These are phyloP conservation scores for Hartigia nigra DNA, from an alignment of 2,888 invertebrate species.

Conservation along the genomic window DNA sequence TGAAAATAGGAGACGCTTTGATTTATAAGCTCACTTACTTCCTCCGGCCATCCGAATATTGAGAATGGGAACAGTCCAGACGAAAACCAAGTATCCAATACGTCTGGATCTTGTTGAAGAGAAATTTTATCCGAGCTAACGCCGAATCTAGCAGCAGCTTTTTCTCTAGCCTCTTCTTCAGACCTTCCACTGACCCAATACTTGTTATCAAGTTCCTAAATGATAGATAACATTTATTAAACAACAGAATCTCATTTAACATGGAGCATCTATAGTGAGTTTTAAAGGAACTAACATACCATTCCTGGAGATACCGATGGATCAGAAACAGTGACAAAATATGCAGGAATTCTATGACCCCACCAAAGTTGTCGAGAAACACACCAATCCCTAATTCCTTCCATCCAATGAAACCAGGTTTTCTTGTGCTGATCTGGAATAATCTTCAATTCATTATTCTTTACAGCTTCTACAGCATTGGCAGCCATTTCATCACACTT, in stretches of 20 bases:
- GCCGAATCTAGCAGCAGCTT: slow-evolving; percentile 80
- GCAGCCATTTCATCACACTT: slow-evolving; percentile 91
- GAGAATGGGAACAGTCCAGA: slow-evolving; percentile 97
- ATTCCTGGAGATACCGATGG: slow-evolving; percentile 47
- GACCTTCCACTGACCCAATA: slow-evolving; percentile 70
- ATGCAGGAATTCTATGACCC: slow-evolving; percentile 98
- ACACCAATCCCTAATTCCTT: slow-evolving; percentile 98
- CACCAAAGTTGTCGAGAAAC: slow-evolving; percentile 99
- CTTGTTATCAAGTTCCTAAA: slow-evolving; percentile 60
- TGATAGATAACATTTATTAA: neutral
- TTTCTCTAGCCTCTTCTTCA: slow-evolving; percentile 80
- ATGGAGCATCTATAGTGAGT: neutral
- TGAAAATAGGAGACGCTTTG: neutral
- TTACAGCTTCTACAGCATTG: slow-evolving; percentile 84
- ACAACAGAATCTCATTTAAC: neutral
- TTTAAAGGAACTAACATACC: slow-evolving; percentile 46
- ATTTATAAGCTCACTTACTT: slow-evolving; percentile 65
- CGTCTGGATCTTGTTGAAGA: slow-evolving; percentile 89
- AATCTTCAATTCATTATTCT: slow-evolving; percentile 84
- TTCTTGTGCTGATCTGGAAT: slow-evolving; percentile 92
- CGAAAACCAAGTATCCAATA: slow-evolving; percentile 99
- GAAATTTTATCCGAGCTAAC: slow-evolving; percentile 69
- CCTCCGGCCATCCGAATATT: slow-evolving; percentile 96
- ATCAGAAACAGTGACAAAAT: slow-evolving; percentile 75
- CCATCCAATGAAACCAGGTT: slow-evolving; percentile 97